Evolutionary conservation across 1,140 invertebrate genomes (phyloP), one percentile per base, ranked within the genome.

Genomic region (Camponotus vicinus): DNA sequence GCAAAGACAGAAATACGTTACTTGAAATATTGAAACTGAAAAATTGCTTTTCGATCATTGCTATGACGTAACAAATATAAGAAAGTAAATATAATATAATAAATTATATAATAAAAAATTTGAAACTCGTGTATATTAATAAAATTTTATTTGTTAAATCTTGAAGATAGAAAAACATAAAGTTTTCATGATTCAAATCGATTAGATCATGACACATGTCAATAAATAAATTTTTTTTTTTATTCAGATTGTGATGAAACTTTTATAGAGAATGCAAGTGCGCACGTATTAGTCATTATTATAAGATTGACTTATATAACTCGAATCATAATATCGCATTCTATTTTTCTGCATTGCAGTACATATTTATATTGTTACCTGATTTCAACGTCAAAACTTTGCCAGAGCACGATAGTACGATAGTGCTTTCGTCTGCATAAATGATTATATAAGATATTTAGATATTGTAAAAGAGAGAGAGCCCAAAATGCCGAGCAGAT

Each of bases 311-410:
- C 57, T 82, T 79, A 70, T 67, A 32, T 71, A 78, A 73, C 67
- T n/a, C 21, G 1, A n/a, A 18, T 52, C 0, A 18, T 63, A 52
- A 3, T 15, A 77, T 78, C 85, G 88, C 73, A 63, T 89, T 75
- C 83, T 67, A 89, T 89, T 84, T 89, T 90, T 90, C 88, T 87
- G 88, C 88, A 87, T 79, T 79, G 67, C 71, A 63, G 88, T 59
- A 75, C 45, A 71, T 57, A 66, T 59, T 57, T 55, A 66, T 77
- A 78, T 78, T 78, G 57, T 85, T 18, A 73, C 61, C 45, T 89
- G 59, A 67, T 88, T 42, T 32, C 57, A 61, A 13, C 57, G 77
- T 57, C 85, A 61, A 87, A 85, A 88, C 49, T 75, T 77, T 21
- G 59, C 18, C 15, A n/a, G 11, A 13, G 11, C 15, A 13, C 15